Evolutionary conservation across 2,797 vertebrate species (phyloP).

Genomic region (Alauda arvensis): DNA sequence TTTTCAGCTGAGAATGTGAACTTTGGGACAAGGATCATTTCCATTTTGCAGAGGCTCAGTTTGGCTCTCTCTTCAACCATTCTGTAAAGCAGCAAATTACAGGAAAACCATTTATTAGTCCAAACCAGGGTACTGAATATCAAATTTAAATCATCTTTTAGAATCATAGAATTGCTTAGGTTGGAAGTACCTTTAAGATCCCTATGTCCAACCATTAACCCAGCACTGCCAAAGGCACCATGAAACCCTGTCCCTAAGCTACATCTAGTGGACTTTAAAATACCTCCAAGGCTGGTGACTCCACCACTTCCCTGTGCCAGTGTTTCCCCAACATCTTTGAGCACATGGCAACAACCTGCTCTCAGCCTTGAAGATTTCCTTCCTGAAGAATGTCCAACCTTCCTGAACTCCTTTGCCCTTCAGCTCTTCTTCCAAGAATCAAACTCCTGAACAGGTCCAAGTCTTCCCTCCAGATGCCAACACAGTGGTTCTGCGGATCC

Average conservation of each 20-base stretch:
- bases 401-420: background rate
- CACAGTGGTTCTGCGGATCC: background rate
- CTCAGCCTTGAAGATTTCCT: background rate
- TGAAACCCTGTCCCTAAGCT: background rate
- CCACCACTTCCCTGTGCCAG: background rate
- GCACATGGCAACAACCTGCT: background rate
- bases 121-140: background rate
- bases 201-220: no score
- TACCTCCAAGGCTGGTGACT: background rate
- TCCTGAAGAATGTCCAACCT: background rate
- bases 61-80: background rate
- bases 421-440: background rate
- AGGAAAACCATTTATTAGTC: background rate
- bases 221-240: background rate
- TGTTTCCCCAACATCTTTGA: no score
- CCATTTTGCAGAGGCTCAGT: background rate
- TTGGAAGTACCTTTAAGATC: background rate
- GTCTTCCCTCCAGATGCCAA: background rate
- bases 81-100: background rate
- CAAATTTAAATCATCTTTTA: background rate
- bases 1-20: slow-evolving; percentile 19
- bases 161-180: background rate
- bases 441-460: background rate
- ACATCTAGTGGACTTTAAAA: background rate
- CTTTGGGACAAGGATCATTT: background rate